Evolutionary conservation across 1,140 invertebrate species (phyloP).

Genomic region (Euglossa dilemma): DNA sequence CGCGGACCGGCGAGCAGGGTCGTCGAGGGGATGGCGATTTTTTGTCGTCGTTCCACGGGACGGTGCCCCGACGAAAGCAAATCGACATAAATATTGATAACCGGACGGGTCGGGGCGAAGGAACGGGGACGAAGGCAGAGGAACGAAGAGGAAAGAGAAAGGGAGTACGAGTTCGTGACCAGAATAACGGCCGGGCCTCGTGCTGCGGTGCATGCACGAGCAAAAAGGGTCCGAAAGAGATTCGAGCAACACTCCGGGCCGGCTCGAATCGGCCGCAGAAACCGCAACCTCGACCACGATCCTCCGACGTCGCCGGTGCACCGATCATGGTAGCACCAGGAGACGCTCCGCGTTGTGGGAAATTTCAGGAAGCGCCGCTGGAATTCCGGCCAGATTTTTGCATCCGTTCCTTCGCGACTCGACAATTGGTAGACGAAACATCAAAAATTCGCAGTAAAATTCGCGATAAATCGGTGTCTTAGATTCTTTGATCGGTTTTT

Average conservation of each 20-base stretch:
- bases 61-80: constrained; percentile 33
- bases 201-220: constrained; percentile 41
- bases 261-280: constrained; percentile 45
- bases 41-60: not conserved
- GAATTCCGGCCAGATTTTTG: not conserved
- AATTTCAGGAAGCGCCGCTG: not conserved
- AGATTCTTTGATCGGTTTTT: too few species aligned
- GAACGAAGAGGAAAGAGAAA: constrained; percentile 24
- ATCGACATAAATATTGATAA: constrained; percentile 64
- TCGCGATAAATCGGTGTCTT: too few species aligned
- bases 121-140: not conserved
- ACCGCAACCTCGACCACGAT: constrained; percentile 40
- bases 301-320: constrained; percentile 2
- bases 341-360: not conserved
- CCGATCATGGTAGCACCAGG: not conserved
- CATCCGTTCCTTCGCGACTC: too few species aligned
- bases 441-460: too few species aligned
- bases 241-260: constrained; percentile 55
- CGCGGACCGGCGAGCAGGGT: not conserved
- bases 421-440: too few species aligned
- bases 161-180: constrained; percentile 58
- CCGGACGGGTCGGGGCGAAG: not conserved
- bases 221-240: constrained; percentile 59
- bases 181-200: constrained; percentile 59
- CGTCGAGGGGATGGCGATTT: not conserved